Conservation (phyloP, 2,888 invertebrate species). For the Drosophila villosipedis region DNA sequence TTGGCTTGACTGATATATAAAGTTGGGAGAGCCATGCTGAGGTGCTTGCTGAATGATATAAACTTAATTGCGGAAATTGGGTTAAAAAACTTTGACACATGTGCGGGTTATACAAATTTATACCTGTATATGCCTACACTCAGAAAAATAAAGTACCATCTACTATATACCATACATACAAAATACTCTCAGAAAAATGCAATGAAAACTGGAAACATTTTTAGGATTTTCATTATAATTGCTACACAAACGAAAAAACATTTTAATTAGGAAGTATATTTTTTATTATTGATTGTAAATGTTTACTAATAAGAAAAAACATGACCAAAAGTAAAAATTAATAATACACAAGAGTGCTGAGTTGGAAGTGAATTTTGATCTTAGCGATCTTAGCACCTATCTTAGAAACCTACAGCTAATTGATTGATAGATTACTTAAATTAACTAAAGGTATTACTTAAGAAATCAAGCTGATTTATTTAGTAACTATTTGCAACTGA, state of each 20-base stretch:
- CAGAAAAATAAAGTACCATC: background rate
- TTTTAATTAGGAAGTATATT: background rate
- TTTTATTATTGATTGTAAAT: background rate
- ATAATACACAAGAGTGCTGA: background rate
- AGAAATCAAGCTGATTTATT: background rate
- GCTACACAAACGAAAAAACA: background rate
- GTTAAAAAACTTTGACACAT: conserved; percentile 80
- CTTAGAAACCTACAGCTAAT: background rate
- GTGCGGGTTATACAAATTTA: conserved; percentile 78
- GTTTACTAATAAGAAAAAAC: background rate
- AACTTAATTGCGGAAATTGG: conserved; percentile 82
- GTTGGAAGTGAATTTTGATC: background rate
- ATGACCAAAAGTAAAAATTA: background rate
- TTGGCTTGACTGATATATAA: conserved; percentile 48
- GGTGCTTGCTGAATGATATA: conserved; percentile 75
- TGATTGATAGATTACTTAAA: background rate
- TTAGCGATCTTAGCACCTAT: background rate
- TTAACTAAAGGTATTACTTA: background rate
- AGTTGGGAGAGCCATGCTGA: conserved; percentile 48
- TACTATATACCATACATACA: background rate
- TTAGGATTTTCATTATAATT: background rate
- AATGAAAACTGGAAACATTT: no score
- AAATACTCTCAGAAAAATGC: background rate
- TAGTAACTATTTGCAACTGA: background rate
- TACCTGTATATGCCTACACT: conserved; percentile 28